phyloP scores from a whole-genome alignment of 2,113 vertebrate genomes.

The Herpetotheres cachinnans region DNA sequence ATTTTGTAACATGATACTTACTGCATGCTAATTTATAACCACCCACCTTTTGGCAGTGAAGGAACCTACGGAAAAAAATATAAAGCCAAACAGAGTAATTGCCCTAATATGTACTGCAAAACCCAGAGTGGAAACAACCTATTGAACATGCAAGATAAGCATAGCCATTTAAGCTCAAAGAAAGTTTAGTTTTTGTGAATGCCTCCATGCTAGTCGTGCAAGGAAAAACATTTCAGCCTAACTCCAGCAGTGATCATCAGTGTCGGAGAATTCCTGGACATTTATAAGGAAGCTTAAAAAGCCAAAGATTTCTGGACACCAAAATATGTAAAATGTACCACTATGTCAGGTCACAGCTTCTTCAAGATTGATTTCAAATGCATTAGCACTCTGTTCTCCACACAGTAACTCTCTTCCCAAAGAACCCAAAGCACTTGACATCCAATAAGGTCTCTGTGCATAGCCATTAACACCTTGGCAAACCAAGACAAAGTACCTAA shows the following conservation, averaged over 20 bases:
- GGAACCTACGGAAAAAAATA: background rate
- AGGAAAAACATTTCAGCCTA: background rate
- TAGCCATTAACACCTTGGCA: background rate
- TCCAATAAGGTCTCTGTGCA: background rate
- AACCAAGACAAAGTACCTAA: background rate
- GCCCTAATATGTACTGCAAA: background rate
- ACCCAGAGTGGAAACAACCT: background rate
- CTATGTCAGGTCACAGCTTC: background rate
- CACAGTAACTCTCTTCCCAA: background rate
- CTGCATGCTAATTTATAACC: background rate
- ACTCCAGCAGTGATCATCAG: background rate
- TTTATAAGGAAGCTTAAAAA: background rate
- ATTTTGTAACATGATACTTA: constrained; percentile 11
- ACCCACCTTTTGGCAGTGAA: background rate
- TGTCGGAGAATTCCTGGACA: background rate
- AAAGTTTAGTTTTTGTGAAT: background rate
- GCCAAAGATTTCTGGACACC: background rate
- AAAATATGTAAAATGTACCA: background rate
- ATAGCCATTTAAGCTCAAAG: background rate
- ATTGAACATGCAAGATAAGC: background rate
- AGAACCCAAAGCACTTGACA: background rate
- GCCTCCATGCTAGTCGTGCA: background rate
- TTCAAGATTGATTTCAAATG: background rate
- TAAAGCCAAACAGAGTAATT: background rate
- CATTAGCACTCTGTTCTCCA: background rate